Evolutionary conservation across 2,113 vertebrate genomes (phyloP).

Genomic region (Aspiorhynchus laticeps): DNA sequence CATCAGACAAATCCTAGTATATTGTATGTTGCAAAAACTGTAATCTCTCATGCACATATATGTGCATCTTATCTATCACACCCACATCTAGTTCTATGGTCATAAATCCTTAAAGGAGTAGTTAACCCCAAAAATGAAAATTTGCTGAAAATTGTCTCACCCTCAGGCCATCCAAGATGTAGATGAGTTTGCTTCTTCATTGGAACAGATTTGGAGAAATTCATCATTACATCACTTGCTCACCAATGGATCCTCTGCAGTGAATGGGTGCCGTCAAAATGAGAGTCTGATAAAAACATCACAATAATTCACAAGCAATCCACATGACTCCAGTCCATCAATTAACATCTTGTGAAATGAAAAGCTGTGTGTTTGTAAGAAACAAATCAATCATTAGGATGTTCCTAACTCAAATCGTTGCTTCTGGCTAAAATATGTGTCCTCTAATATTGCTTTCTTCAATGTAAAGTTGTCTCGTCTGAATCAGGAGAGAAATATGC

Average conservation of each 20-base stretch:
- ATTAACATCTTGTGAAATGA: background rate
- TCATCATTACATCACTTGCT: too few species aligned
- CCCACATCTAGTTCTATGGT: background rate
- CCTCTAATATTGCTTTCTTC: background rate
- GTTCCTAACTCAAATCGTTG: too few species aligned
- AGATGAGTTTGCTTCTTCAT: too few species aligned
- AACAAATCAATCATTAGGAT: background rate
- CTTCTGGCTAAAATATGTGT: background rate
- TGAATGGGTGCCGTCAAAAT: too few species aligned
- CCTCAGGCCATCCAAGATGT: background rate
- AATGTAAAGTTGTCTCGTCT: background rate
- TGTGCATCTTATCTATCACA: background rate
- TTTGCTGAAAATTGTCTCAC: background rate
- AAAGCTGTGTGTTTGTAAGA: background rate
- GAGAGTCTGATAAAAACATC: too few species aligned
- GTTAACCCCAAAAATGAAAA: background rate
- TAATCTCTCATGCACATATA: background rate
- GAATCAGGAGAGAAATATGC: background rate
- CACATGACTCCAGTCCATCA: too few species aligned
- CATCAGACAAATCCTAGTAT: background rate
- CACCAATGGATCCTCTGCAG: too few species aligned
- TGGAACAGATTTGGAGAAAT: too few species aligned
- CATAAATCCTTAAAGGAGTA: background rate
- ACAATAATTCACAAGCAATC: too few species aligned
- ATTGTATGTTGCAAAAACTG: background rate